Evolutionary conservation across 2,113 vertebrate species (phyloP).

Genomic region (Lucifuga dentata): DNA sequence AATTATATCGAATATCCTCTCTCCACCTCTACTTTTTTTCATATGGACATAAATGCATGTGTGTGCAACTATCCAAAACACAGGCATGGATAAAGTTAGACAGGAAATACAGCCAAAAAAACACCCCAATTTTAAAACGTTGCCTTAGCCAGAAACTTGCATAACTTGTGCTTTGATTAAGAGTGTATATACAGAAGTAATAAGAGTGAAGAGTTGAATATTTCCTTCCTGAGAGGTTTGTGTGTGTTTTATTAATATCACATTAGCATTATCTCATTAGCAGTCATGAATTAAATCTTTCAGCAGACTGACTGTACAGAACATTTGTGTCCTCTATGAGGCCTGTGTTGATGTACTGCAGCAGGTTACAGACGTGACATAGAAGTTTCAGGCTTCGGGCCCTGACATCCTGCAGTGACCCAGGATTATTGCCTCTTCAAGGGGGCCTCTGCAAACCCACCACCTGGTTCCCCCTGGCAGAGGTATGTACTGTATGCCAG

Average conservation of each 20-base stretch:
- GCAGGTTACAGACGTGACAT: slow-evolving; percentile 22
- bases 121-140: neutral
- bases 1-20: too few species aligned
- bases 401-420: slow-evolving; percentile 23
- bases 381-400: slow-evolving; percentile 30
- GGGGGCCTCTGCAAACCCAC: slow-evolving; percentile 42
- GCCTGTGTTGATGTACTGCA: slow-evolving; percentile 10
- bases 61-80: too few species aligned
- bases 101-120: too few species aligned
- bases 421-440: slow-evolving; percentile 42
- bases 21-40: neutral
- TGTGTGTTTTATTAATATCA: slow-evolving; percentile 3
- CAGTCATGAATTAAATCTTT: slow-evolving; percentile 23
- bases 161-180: too few species aligned
- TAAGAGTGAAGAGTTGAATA: too few species aligned
- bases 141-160: too few species aligned
- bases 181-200: too few species aligned
- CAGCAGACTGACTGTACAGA: neutral
- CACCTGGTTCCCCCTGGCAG: slow-evolving; percentile 51
- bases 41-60: too few species aligned
- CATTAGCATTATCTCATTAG: too few species aligned
- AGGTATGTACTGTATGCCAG: slow-evolving; percentile 75
- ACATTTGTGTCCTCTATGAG: slow-evolving; percentile 12
- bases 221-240: too few species aligned
- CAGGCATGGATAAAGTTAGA: too few species aligned